Evolutionary conservation across 2,113 vertebrate genomes (phyloP).

Genomic region (Patagioenas fasciata): DNA sequence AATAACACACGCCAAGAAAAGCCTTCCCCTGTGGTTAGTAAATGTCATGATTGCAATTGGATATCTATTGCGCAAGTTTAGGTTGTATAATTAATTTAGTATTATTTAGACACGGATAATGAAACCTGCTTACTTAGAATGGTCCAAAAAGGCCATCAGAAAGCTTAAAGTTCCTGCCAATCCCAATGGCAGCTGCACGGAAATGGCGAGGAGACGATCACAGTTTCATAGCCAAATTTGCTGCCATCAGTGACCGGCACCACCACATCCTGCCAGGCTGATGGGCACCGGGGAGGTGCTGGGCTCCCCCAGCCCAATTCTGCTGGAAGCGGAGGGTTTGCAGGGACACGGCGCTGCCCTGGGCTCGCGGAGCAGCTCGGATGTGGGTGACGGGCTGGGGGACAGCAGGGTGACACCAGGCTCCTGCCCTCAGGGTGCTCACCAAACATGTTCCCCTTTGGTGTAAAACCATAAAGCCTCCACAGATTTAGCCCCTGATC

Average conservation of each 20-base stretch:
- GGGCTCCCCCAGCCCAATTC: not conserved
- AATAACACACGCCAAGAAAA: not conserved
- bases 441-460: not conserved
- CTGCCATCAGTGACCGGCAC: not conserved
- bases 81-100: constrained; percentile 13
- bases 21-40: not conserved
- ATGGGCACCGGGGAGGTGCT: not conserved
- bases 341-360: not conserved
- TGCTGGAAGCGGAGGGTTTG: not conserved
- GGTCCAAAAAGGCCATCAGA: constrained; percentile 57
- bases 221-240: not conserved
- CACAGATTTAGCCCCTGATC: not conserved
- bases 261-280: not conserved
- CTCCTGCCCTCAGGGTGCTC: not conserved
- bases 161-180: constrained; percentile 42
- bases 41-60: not conserved
- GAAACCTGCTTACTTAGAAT: constrained; percentile 3
- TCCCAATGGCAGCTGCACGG: not conserved
- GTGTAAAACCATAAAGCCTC: not conserved
- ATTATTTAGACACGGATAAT: constrained; percentile 20
- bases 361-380: rapidly evolving
- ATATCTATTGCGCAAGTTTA: not conserved
- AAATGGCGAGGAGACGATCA: not conserved
- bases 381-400: rapidly evolving
- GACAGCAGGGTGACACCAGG: not conserved